phyloP scores from a whole-genome alignment of 1,140 invertebrate genomes.

The Varroa destructor region DNA sequence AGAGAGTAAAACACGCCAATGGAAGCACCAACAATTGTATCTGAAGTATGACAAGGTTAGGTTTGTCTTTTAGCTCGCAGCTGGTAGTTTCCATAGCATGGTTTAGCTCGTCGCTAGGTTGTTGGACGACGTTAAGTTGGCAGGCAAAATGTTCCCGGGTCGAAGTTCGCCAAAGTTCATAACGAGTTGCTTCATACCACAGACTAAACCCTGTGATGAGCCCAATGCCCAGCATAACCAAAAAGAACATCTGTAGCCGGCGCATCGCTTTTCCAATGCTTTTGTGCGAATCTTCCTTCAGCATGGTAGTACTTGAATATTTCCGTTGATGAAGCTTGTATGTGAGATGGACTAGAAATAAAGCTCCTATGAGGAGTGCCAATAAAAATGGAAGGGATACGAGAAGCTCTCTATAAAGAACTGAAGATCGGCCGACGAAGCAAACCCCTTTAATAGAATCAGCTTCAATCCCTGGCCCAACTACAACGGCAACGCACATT shows the following conservation, averaged over 20 bases:
- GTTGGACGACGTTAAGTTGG: not conserved
- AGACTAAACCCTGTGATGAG: not conserved
- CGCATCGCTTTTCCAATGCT: not conserved
- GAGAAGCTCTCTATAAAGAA: not conserved
- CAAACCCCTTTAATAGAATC: constrained; percentile 13
- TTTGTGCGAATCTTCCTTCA: not conserved
- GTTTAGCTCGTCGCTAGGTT: not conserved
- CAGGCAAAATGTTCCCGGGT: constrained; percentile 7
- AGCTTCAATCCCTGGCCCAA: not conserved
- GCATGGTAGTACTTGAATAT: not conserved
- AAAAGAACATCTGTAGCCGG: not conserved
- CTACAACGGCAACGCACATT: not conserved
- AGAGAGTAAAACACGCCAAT: not conserved
- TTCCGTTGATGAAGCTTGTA: constrained; percentile 10
- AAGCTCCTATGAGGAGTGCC: not conserved
- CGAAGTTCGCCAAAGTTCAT: not conserved
- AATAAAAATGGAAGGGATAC: not conserved
- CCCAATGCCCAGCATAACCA: not conserved
- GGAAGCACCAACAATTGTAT: not conserved
- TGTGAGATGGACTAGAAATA: not conserved
- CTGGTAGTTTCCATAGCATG: not conserved
- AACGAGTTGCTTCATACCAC: not conserved
- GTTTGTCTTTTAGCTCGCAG: constrained; percentile 1
- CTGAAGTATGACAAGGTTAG: constrained; percentile 3
- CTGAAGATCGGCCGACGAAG: constrained; percentile 3